phyloP scores from a whole-genome alignment of 1,140 invertebrate genomes.

The Yoshiicerus persimilis region DNA sequence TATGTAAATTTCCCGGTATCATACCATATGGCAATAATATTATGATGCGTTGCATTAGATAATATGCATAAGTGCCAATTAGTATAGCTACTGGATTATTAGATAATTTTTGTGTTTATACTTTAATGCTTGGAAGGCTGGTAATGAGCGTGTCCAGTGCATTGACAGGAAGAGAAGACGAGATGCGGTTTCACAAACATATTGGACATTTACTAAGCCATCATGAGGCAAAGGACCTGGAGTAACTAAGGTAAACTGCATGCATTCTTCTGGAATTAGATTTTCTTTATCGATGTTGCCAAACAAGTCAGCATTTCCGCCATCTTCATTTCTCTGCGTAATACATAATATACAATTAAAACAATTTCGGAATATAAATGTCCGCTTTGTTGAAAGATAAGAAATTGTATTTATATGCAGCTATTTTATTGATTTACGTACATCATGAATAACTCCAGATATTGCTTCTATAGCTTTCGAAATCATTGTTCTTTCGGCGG shows the following conservation, averaged over 20 bases:
- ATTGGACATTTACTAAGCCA: conserved; percentile 39
- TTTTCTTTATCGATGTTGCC: conserved; percentile 38
- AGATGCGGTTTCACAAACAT: conserved; percentile 86
- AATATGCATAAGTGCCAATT: not conserved
- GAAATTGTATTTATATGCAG: no score
- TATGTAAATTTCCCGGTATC: no score
- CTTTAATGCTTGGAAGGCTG: conserved; percentile 77
- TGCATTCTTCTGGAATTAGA: conserved; percentile 64
- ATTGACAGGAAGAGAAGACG: conserved; percentile 83
- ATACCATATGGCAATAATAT: no score
- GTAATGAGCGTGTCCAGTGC: conserved; percentile 82
- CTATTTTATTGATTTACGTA: not conserved
- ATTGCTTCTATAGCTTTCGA: conserved; percentile 46
- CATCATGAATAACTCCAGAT: conserved; percentile 41
- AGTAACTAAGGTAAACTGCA: conserved; percentile 76
- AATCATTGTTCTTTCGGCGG: conserved; percentile 34
- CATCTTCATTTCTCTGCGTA: conserved; percentile 36
- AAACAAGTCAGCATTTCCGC: conserved; percentile 26
- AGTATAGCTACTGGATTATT: no score
- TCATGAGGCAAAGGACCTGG: conserved; percentile 70
- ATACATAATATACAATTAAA: not conserved
- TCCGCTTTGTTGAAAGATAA: not conserved
- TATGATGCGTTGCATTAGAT: no score
- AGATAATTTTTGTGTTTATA: conserved; percentile 51
- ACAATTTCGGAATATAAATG: not conserved